Conservation (phyloP, 2,888 invertebrate genomes). For the Conchocele bisecta region DNA sequence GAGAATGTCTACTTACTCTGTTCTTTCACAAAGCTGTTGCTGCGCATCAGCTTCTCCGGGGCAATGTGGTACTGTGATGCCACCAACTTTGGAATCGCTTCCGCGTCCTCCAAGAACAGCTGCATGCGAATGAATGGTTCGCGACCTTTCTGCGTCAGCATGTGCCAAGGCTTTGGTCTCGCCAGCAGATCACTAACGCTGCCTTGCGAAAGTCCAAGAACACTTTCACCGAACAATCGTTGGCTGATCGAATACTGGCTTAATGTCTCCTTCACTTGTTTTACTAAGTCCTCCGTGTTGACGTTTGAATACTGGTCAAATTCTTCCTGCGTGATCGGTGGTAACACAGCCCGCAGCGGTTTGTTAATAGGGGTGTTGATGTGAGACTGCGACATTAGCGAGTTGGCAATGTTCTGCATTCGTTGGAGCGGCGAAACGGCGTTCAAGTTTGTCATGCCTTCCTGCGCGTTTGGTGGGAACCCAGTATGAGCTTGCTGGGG, state of each 20-base stretch:
- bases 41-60: conserved; percentile 98
- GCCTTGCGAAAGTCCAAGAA: conserved; percentile 89
- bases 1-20: conserved; percentile 17
- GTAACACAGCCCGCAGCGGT: conserved; percentile 97
- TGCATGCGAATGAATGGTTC: conserved; percentile 88
- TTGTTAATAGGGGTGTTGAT: conserved; percentile 84
- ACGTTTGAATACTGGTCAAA: conserved; percentile 99
- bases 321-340: conserved; percentile 99
- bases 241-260: conserved; percentile 90
- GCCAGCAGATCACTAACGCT: conserved; percentile 98
- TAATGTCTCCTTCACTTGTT: conserved; percentile 86
- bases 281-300: conserved; percentile 99
- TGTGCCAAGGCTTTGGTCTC: conserved; percentile 99
- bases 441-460: conserved; percentile 84
- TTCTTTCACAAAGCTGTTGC: conserved; percentile 59
- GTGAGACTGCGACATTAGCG: conserved; percentile 90
- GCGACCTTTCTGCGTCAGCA: conserved; percentile 98
- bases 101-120: conserved; percentile 96
- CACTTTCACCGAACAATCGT: conserved; percentile 98
- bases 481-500: conserved; percentile 83
- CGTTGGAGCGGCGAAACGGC: conserved; percentile 95
- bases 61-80: conserved; percentile 99
- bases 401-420: conserved; percentile 99
- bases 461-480: conserved; percentile 47
- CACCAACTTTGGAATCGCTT: conserved; percentile 96